Conservation (phyloP, 2,113 vertebrate species). For the Rhea americana region DNA sequence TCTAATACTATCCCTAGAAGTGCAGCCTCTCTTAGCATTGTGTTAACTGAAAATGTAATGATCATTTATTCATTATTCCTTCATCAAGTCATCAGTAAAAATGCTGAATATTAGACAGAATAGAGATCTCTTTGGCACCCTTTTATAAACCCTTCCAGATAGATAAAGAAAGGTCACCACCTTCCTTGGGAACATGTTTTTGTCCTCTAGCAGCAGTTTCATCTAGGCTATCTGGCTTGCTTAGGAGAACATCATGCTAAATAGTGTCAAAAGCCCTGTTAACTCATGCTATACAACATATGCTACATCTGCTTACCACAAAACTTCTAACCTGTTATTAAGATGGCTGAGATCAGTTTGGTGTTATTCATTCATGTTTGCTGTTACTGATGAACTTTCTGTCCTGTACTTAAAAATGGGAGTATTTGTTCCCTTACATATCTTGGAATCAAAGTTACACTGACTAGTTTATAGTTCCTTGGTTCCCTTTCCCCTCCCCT, state of each 20-base stretch:
- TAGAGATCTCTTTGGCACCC: neutral
- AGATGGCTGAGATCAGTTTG: neutral
- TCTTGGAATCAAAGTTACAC: neutral
- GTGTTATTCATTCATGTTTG: neutral
- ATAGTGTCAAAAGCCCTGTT: neutral
- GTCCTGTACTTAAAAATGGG: neutral
- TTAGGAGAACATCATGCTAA: neutral
- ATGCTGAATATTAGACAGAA: neutral
- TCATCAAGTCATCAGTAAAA: neutral
- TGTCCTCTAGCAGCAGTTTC: neutral
- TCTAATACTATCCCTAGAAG: neutral
- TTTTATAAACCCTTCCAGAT: neutral
- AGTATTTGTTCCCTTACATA: neutral
- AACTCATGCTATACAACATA: neutral
- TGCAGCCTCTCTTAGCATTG: neutral
- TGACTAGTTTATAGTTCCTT: neutral
- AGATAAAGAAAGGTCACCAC: neutral
- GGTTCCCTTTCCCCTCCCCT: neutral
- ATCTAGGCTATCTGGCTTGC: neutral
- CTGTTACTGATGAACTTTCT: neutral
- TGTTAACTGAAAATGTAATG: neutral
- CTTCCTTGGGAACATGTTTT: neutral
- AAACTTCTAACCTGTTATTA: neutral
- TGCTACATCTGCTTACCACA: neutral
- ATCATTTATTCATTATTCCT: constrained; percentile 10